Percentiles rank a stretch among this genome's conserved stretches.
phyloP scores from a whole-genome alignment of 2,888 invertebrate species.

The Chrysolina oricalcia region DNA sequence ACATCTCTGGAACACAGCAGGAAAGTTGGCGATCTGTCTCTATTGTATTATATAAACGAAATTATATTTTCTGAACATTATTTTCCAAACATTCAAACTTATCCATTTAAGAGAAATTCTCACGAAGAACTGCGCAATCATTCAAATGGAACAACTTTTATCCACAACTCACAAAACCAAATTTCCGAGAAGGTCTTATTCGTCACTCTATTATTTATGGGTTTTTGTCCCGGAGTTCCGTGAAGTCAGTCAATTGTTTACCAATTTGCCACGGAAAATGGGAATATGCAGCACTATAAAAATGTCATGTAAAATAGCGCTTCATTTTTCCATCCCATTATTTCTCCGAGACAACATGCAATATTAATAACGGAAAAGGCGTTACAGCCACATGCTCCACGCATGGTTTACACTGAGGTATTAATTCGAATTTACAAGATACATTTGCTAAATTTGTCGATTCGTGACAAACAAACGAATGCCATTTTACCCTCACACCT shows the following conservation, averaged over 20 bases:
- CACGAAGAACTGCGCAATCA: too few relatives aligned
- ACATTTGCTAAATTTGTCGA: too few relatives aligned
- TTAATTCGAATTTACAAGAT: neutral
- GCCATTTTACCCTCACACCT: too few relatives aligned
- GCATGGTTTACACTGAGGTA: neutral
- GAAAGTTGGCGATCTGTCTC: too few relatives aligned
- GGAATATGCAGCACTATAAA: constrained; percentile 8
- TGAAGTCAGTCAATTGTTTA: constrained; percentile 11
- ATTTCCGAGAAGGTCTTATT: neutral
- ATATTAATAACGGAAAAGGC: constrained; percentile 2
- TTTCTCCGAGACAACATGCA: neutral
- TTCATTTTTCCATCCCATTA: neutral
- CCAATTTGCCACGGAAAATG: neutral
- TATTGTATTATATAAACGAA: too few relatives aligned
- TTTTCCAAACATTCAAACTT: too few relatives aligned
- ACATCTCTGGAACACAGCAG: too few relatives aligned
- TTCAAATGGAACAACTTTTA: neutral
- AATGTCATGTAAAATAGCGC: neutral
- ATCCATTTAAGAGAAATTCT: too few relatives aligned
- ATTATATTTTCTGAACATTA: too few relatives aligned
- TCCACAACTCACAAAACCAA: neutral
- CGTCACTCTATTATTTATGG: constrained; percentile 6
- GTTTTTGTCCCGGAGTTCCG: neutral
- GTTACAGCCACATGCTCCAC: neutral
- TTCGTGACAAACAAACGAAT: too few relatives aligned